phyloP scores from a whole-genome alignment of 2,888 invertebrate genomes.

The Andrena trimmerana region DNA sequence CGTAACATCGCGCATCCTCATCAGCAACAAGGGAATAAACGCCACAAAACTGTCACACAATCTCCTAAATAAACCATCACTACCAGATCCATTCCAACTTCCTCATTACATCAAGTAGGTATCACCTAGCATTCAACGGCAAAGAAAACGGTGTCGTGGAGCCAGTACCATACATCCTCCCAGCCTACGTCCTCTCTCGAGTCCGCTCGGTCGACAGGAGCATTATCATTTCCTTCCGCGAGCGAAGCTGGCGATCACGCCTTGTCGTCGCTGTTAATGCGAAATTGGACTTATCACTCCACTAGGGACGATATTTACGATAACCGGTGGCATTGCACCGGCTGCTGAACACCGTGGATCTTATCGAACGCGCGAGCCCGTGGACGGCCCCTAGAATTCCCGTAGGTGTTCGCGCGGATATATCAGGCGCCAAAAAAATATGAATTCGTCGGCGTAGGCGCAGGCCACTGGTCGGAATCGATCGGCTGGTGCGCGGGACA shows the following conservation, averaged over 20 bases:
- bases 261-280: constrained; percentile 44
- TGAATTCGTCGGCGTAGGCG: constrained; percentile 7
- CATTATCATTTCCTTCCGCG: constrained; percentile 25
- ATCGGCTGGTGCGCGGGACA: constrained; percentile 13
- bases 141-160: too few species aligned
- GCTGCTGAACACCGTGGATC: constrained; percentile 41
- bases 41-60: too few species aligned
- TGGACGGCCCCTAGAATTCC: neutral
- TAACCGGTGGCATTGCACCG: constrained; percentile 39
- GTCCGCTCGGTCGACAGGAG: neutral
- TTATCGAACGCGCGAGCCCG: constrained; percentile 20
- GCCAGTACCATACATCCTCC: neutral
- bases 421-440: constrained; percentile 44
- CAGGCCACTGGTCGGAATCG: neutral
- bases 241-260: constrained; percentile 15
- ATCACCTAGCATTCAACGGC: too few species aligned
- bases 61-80: too few species aligned
- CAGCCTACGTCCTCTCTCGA: neutral
- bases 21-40: too few species aligned
- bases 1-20: too few species aligned
- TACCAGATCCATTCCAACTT: too few species aligned
- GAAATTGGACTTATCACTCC: constrained; percentile 54
- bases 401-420: constrained; percentile 15
- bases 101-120: too few species aligned
- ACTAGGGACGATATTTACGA: constrained; percentile 59